Evolutionary conservation across 2,888 invertebrate genomes (phyloP), one percentile per base, ranked within the genome.

Genomic region (Drosophila antonietae): DNA sequence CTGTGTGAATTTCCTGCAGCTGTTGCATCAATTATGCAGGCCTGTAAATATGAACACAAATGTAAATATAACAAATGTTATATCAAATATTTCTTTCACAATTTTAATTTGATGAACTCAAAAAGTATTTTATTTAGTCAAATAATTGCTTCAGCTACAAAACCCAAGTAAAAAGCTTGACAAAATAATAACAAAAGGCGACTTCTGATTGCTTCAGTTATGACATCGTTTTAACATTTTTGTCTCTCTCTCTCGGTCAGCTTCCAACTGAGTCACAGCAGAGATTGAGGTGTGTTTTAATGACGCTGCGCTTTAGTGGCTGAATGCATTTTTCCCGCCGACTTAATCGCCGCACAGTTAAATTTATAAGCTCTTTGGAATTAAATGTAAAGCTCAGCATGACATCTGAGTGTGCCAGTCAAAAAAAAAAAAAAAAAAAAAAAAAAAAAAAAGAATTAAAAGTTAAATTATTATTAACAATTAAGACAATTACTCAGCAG

Each of bases 351-450:
- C 66, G 60, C 60, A 77, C 83, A 83, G 85, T 88, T 85, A 81
- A 85, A 77, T 85, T 88, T 83, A 85, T 85, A 79, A 75, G 61
- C 83, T 79, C 70, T 79, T 71, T 68, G 69, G 73, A 79, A 73
- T 85, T 72, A 81, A 79, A 77, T 81, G 73, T 69, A 75, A 71
- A 67, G 56, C 70, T 68, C 86, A 73, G 83, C 83, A 68, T 71
- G 88, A 72, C 76, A 70, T 73, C 49, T 62, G 56, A 82, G 53
- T 59, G 60, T 20, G 47, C 59, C 14, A 62, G 68, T 67, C 33
- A 73, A 68, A 46, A 73, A 76, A 49, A 51, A 28, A 37, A 37
- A 20, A 73, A 68, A 46, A 73, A 76, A 49, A 51, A 28, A 37
- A 37, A 20, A 76, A 49, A 51, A 28, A 37, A 23, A 20, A 52